These are phyloP conservation scores for Pelodytes ibericus DNA, from an alignment of 2,797 vertebrate species.

Conservation along the genomic window DNA sequence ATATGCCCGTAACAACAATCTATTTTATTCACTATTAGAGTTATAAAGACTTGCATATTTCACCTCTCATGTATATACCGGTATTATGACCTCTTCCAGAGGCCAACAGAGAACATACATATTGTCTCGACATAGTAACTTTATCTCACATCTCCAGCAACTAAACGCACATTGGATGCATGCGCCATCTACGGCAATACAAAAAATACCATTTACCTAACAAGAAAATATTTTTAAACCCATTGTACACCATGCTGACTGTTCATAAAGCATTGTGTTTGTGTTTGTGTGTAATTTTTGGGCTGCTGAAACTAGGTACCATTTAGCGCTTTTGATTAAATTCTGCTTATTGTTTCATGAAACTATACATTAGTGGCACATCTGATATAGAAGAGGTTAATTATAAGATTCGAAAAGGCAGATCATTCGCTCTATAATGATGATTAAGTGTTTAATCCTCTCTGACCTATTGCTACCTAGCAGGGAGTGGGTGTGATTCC, in stretches of 20 bases:
- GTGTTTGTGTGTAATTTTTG: no score
- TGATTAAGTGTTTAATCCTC: constrained; percentile 21
- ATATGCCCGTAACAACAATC: background rate
- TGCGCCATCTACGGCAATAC: background rate
- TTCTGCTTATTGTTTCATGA: background rate
- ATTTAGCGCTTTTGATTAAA: no score
- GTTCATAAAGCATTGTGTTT: background rate
- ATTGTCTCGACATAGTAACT: background rate
- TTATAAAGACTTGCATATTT: background rate
- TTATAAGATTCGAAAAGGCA: background rate
- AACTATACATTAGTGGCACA: background rate
- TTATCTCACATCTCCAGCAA: background rate
- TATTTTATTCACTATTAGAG: background rate
- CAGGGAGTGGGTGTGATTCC: background rate
- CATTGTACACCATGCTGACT: background rate
- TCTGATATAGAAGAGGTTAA: background rate
- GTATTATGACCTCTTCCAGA: background rate
- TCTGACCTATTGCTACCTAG: constrained; percentile 23
- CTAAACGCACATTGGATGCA: background rate
- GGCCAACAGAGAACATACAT: background rate
- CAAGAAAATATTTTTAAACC: background rate
- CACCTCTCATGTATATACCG: background rate
- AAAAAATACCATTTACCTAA: background rate
- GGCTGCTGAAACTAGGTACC: no score
- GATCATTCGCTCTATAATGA: constrained; percentile 6